Evolutionary conservation across 2,113 vertebrate genomes (phyloP).

Genomic region (Pseudolaguvia tuberculata): DNA sequence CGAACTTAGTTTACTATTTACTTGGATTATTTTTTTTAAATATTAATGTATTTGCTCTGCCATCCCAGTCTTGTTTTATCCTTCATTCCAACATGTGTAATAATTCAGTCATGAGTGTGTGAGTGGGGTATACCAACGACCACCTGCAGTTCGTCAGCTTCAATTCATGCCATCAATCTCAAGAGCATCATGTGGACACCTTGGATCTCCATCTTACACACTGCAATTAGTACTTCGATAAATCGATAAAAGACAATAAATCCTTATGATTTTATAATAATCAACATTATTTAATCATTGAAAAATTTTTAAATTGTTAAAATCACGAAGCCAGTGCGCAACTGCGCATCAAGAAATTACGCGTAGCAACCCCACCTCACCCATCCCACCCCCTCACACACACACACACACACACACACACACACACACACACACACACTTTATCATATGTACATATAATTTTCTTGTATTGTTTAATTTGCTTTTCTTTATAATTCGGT

Average conservation of each 20-base stretch:
- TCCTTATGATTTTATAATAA: not conserved
- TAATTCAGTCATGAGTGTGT: not conserved
- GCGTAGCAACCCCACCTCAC: not conserved
- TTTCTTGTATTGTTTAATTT: not conserved
- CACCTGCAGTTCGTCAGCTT: conserved; percentile 19
- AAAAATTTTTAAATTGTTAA: too few relatives aligned
- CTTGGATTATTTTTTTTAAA: not conserved
- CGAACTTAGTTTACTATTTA: not conserved
- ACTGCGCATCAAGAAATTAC: conserved; percentile 25
- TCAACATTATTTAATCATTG: too few relatives aligned
- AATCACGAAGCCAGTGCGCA: not conserved
- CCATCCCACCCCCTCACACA: too few relatives aligned
- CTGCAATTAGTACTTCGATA: not conserved
- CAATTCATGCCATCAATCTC: conserved; percentile 4
- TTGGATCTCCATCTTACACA: not conserved
- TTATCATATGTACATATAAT: too few relatives aligned
- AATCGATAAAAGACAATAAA: too few relatives aligned
- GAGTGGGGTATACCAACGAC: not conserved
- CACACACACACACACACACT: too few relatives aligned
- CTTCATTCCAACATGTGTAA: not conserved
- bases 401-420: too few relatives aligned
- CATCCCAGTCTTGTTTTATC: not conserved
- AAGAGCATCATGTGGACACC: not conserved
- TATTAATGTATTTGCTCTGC: not conserved
- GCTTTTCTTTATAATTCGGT: conserved; percentile 10